phyloP scores from a whole-genome alignment of 2,113 vertebrate species.

The Megaptera novaeangliae region DNA sequence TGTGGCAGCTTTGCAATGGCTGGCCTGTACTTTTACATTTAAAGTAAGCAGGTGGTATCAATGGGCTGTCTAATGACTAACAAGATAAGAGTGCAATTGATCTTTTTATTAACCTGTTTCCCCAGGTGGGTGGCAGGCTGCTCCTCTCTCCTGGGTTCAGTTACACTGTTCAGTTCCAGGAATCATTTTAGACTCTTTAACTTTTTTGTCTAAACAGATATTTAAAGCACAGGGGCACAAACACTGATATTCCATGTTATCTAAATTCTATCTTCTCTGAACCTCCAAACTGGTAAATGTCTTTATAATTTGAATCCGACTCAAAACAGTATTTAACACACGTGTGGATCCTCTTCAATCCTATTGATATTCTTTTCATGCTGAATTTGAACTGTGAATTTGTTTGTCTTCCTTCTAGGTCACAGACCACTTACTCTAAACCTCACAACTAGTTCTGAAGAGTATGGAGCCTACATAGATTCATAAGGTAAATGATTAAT shows the following conservation, averaged over 20 bases:
- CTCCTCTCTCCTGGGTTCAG: conserved; percentile 52
- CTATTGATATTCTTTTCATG: background rate
- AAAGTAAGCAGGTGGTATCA: conserved; percentile 70
- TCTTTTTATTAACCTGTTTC: conserved; percentile 58
- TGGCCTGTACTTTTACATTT: conserved; percentile 61
- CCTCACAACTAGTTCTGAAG: conserved; percentile 28
- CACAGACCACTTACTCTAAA: conserved; percentile 24
- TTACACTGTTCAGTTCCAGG: conserved; percentile 19
- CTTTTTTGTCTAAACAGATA: background rate
- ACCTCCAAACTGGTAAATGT: background rate
- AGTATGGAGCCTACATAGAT: conserved; percentile 57
- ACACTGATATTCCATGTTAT: background rate
- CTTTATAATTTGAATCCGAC: background rate
- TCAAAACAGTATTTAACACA: background rate
- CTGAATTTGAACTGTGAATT: conserved; percentile 18
- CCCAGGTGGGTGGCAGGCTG: background rate
- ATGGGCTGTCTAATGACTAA: conserved; percentile 67
- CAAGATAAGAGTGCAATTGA: conserved; percentile 69
- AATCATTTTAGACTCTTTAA: conserved; percentile 22
- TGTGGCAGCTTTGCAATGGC: conserved; percentile 55
- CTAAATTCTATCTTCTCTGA: background rate
- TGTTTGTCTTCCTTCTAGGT: conserved; percentile 70
- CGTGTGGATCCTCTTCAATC: background rate
- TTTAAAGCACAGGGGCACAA: background rate
- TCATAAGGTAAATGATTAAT: conserved; percentile 60